phyloP scores from a whole-genome alignment of 2,113 vertebrate genomes.

The Garra rufa region DNA sequence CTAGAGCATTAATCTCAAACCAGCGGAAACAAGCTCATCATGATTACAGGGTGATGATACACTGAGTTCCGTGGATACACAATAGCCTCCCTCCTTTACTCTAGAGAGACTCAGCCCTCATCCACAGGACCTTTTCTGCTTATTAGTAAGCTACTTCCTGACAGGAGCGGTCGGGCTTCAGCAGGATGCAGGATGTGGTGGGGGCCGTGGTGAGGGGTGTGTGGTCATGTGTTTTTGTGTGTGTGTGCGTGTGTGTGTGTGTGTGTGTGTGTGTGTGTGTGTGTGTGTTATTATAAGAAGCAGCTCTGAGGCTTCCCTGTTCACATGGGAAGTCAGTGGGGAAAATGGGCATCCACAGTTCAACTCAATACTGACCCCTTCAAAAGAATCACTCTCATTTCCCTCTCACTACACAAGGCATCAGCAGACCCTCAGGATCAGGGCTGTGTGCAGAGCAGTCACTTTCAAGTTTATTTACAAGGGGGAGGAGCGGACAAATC shows the following conservation, averaged over 20 bases:
- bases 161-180: conserved; percentile 30
- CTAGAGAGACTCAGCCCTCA: conserved; percentile 26
- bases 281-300: conserved; percentile 26
- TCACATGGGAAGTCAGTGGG: conserved; percentile 35
- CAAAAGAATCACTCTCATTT: conserved; percentile 50
- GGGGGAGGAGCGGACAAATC: neutral
- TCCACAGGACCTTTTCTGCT: conserved; percentile 26
- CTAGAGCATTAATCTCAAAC: neutral
- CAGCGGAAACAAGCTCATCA: conserved; percentile 12
- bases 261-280: neutral
- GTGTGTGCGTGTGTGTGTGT: neutral
- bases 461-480: neutral
- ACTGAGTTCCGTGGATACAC: conserved; percentile 17
- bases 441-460: neutral
- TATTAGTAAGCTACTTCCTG: conserved; percentile 52
- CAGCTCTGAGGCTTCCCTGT: conserved; percentile 4
- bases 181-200: conserved; percentile 54
- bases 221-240: conserved; percentile 30
- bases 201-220: conserved; percentile 1
- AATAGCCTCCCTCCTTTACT: conserved; percentile 17
- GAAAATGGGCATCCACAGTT: conserved; percentile 43
- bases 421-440: conserved; percentile 29
- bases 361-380: conserved; percentile 52
- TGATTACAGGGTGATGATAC: conserved; percentile 32
- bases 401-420: conserved; percentile 11